Base-by-base conservation (phyloP, 1,140 invertebrate genomes). In the Uloborus diversus region DNA sequence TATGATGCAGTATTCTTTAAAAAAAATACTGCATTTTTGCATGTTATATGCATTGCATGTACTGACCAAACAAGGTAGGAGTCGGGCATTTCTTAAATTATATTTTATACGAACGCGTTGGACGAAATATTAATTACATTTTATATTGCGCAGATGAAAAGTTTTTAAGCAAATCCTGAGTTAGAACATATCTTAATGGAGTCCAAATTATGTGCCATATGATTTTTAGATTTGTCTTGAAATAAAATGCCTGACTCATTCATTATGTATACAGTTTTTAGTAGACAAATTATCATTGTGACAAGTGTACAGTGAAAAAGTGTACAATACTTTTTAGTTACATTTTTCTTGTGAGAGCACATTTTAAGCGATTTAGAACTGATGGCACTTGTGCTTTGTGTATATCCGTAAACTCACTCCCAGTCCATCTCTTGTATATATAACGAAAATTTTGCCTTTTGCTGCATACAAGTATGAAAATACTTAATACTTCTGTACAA, bases 151-250 rank as follows among this genome's bases (percentile, higher is more conserved):
- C 17, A 32, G n/a, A 61, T 32, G 30, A 30, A 30, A 32, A n/a
- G 59, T 32, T n/a, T 20, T 62, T 62, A 20, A 20, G 11, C 14
- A n/a, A n/a, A n/a, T 35, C 23, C 11, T 37, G 17, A 17, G 17
- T 3, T 32, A 13, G 32, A 13, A 30, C 14, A 64, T 64, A 14
- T 37, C 25, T 25, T 27, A 64, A 33, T 20, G 35, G 27, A 25
- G 33, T 20, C 42, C 23, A 35, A 35, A 64, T 33, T n/a, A 17
- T 64, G 61, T 64, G 61, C 61, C 61, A 64, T 64, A 64, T 64
- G 35, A 23, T 20, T 25, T 64, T 64, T 64, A 42, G 37, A 13
- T 9, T 13, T 42, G 9, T 17, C 37, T 13, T 9, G 17, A 13
- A 42, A 13, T 42, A 17, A 42, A 42, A 42, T 42, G 37, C 37